phyloP scores from a whole-genome alignment of 2,888 invertebrate genomes.

The Aradus depressus region DNA sequence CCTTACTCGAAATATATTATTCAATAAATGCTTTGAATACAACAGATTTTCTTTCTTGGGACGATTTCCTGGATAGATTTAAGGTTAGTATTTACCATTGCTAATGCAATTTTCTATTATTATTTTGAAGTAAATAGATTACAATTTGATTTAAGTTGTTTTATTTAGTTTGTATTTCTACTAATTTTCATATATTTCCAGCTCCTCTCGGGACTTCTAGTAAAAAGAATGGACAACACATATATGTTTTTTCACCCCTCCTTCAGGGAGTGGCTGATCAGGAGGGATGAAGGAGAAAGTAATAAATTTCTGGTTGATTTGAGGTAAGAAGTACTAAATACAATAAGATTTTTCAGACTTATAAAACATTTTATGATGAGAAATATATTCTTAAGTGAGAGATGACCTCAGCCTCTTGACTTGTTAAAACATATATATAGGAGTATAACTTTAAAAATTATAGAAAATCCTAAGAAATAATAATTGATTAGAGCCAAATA shows the following conservation, averaged over 20 bases:
- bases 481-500: too few species aligned
- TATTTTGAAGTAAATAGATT: too few species aligned
- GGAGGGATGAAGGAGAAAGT: slow-evolving; percentile 76
- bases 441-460: too few species aligned
- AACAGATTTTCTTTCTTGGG: slow-evolving; percentile 72
- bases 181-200: slow-evolving; percentile 32
- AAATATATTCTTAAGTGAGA: too few species aligned
- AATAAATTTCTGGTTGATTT: slow-evolving; percentile 89
- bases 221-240: slow-evolving; percentile 81
- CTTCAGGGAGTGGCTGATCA: slow-evolving; percentile 91
- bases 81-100: slow-evolving; percentile 42
- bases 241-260: slow-evolving; percentile 98
- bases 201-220: slow-evolving; percentile 73
- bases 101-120: too few species aligned
- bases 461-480: too few species aligned
- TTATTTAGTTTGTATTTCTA: too few species aligned
- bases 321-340: slow-evolving; percentile 36
- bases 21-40: slow-evolving; percentile 79
- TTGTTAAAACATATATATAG: too few species aligned
- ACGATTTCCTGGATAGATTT: slow-evolving; percentile 80
- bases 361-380: too few species aligned
- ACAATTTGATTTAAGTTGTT: too few species aligned
- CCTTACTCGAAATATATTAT: slow-evolving; percentile 81
- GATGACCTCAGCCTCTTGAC: too few species aligned
- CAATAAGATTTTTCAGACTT: not conserved